Evolutionary conservation across 2,888 invertebrate species (phyloP).

Genomic region (Drosophila macrothrix): DNA sequence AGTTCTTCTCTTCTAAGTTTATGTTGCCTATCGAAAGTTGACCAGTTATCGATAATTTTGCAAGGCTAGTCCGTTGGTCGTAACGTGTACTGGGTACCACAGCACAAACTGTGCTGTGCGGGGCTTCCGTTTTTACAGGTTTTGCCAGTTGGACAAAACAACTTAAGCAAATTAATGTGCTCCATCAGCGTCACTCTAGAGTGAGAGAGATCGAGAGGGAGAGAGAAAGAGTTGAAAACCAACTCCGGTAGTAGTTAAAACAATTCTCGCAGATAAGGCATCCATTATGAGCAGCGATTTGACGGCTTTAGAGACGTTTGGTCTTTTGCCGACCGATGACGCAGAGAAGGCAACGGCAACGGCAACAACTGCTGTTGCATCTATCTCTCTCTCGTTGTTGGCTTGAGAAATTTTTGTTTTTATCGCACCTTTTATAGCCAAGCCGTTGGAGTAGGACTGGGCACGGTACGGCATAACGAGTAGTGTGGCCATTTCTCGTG

Average conservation of each 20-base stretch:
- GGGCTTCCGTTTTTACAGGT: slow-evolving; percentile 76
- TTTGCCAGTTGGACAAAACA: slow-evolving; percentile 52
- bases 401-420: slow-evolving; percentile 79
- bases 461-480: slow-evolving; percentile 8
- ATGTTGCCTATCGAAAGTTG: slow-evolving; percentile 14
- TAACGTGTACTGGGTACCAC: not conserved
- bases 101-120: slow-evolving; percentile 55
- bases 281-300: slow-evolving; percentile 84
- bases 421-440: slow-evolving; percentile 79
- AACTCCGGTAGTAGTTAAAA: slow-evolving; percentile 84
- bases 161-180: slow-evolving; percentile 75
- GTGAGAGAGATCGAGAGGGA: slow-evolving; percentile 13
- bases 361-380: slow-evolving; percentile 39
- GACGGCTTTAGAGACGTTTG: slow-evolving; percentile 82
- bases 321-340: slow-evolving; percentile 78
- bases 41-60: slow-evolving; percentile 24
- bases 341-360: slow-evolving; percentile 29
- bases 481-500: slow-evolving; percentile 64
- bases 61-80: not conserved
- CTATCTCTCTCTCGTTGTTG: slow-evolving; percentile 14
- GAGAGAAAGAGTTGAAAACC: slow-evolving; percentile 48
- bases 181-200: slow-evolving; percentile 63
- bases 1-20: not conserved
- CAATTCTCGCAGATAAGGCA: slow-evolving; percentile 82
- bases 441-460: slow-evolving; percentile 31